Evolutionary conservation across 2,888 invertebrate genomes (phyloP), one percentile per base, ranked within the genome.

Genomic region (Oscheius sp.): DNA sequence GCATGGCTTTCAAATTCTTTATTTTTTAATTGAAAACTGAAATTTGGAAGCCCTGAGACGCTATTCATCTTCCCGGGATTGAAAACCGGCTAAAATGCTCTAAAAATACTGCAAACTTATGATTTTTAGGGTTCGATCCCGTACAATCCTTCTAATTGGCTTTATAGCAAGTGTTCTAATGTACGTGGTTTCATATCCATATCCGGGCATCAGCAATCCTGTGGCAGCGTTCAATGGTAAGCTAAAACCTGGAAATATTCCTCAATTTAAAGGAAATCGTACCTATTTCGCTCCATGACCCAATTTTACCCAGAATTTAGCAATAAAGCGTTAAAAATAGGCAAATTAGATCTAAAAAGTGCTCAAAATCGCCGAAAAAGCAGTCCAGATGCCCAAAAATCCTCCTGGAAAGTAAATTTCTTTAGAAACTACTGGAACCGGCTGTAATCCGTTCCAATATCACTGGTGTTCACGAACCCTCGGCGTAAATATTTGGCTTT

Each of bases 371-470:
- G 35, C 3, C 35, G 9, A 35, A 35, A 35, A 35, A 21, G 7
- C 5, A 55, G 55, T 55, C 21, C 7, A 12, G 18, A 18, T 23
- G 3, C 55, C 25, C n/a, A 5, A 21, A 35, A 35, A 35, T 35
- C 3, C 9, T 9, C 3, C 3, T 9, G 9, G 13, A 49, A 13
- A 49, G 3, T 5, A 18, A 16, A 27, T 27, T 58, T 25, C 12
- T 58, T 58, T 27, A 63, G 63, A 16, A 18, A 63, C 63, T 7
- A 43, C 63, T 43, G 63, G 43, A 3, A 63, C 63, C 21, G 63
- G 63, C n/a, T 63, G 63, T 46, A 18, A 41, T 41, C 46, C 63
- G 12, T 1, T 18, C n/a, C 35, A 63, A 41, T 63, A 35, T 41
- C n/a, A 23, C 16, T 63, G 63, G 43, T 63, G 63, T 43, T 29